A percentile compares a stretch with the other conserved stretches of the same genome.
phyloP scores from a whole-genome alignment of 1,140 invertebrate species.

The Eriosoma lanigerum region DNA sequence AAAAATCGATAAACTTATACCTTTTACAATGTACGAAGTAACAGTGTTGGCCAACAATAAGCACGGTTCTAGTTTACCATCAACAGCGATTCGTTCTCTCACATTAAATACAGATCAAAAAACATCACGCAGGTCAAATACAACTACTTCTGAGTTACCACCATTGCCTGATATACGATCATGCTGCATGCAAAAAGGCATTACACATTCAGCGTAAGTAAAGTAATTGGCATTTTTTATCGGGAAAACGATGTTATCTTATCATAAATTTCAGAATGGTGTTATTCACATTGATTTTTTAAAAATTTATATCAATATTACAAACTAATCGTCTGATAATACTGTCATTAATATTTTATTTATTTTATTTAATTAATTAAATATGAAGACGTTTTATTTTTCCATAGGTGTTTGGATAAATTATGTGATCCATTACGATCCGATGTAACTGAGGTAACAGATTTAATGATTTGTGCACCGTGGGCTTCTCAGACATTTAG shows the following conservation, averaged over 20 bases:
- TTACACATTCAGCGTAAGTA: conserved; percentile 66
- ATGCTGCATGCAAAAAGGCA: conserved; percentile 72
- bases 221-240: background rate
- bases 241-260: background rate
- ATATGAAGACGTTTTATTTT: conserved; percentile 14
- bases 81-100: conserved; percentile 68
- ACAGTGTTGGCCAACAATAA: conserved; percentile 71
- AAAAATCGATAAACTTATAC: conserved; percentile 64
- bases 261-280: background rate
- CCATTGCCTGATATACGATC: conserved; percentile 70
- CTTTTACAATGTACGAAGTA: conserved; percentile 81
- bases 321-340: background rate
- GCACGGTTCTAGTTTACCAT: conserved; percentile 73
- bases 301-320: background rate
- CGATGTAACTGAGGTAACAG: conserved; percentile 65
- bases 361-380: background rate
- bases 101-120: conserved; percentile 67
- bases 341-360: background rate
- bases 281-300: background rate
- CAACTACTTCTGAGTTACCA: conserved; percentile 62
- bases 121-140: conserved; percentile 59
- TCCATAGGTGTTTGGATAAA: conserved; percentile 68
- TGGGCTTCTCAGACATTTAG: conserved; percentile 77
- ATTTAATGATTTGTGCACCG: conserved; percentile 83
- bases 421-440: conserved; percentile 74